These are phyloP conservation scores for Epinephelus awoara DNA, from an alignment of 2,797 vertebrate genomes.

Conservation along the genomic window DNA sequence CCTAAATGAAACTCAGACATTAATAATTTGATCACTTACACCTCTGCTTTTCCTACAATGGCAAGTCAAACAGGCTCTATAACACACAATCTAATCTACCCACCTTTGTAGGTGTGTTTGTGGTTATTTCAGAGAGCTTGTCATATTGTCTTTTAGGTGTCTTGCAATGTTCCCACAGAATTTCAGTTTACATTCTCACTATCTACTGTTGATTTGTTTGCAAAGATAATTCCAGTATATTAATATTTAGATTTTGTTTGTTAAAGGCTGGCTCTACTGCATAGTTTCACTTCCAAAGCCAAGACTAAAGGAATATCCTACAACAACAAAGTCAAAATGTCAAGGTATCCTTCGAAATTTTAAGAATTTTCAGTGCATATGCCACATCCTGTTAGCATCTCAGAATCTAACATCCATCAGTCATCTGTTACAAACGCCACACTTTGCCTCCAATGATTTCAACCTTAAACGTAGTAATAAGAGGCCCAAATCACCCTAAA, in stretches of 20 bases:
- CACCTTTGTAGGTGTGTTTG: not conserved
- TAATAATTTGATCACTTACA: not conserved
- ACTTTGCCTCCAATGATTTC: slow-evolving; percentile 24
- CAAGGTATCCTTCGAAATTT: slow-evolving; percentile 64
- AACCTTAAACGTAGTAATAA: not conserved
- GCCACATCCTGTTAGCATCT: slow-evolving; percentile 30
- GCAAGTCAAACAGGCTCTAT: not conserved
- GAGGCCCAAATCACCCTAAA: slow-evolving; percentile 2
- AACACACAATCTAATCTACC: not conserved
- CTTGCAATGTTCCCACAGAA: not conserved
- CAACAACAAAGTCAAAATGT: slow-evolving; percentile 29
- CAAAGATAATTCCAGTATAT: not conserved
- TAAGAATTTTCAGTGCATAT: slow-evolving; percentile 8
- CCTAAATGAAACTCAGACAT: not conserved
- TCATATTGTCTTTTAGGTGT: too few species aligned
- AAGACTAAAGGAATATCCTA: not conserved
- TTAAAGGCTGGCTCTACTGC: not conserved
- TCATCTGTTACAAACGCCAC: not conserved
- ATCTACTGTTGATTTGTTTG: not conserved
- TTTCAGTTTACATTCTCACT: not conserved
- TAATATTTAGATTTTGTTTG: not conserved
- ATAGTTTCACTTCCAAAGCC: not conserved
- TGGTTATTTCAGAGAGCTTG: not conserved
- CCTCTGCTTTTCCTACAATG: not conserved
- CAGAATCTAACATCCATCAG: slow-evolving; percentile 2